These are phyloP conservation scores for Tribolium castaneum DNA, from an alignment of 1,140 invertebrate genomes.

Conservation along the genomic window DNA sequence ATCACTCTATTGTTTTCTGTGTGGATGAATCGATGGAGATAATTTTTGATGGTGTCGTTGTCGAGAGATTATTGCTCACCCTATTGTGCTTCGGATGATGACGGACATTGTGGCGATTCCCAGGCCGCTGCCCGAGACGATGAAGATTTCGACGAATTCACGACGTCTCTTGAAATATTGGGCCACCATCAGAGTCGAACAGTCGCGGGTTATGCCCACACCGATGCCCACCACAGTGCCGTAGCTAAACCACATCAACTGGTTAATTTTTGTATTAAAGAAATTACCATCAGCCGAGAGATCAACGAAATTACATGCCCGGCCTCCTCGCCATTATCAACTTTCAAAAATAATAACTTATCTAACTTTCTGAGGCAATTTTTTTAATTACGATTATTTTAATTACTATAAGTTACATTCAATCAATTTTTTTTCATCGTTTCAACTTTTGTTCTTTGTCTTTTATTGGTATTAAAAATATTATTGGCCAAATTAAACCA, in stretches of 20 bases:
- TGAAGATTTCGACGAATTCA: slow-evolving; percentile 89
- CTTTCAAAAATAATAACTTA: no score
- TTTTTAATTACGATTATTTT: no score
- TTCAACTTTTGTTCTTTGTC: no score
- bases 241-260: slow-evolving; percentile 57
- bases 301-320: no score
- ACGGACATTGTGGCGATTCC: slow-evolving; percentile 87
- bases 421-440: no score
- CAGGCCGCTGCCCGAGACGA: slow-evolving; percentile 85
- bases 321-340: no score
- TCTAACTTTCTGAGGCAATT: no score
- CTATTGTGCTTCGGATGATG: slow-evolving; percentile 81
- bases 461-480: no score
- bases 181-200: slow-evolving; percentile 89
- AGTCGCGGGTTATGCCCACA: slow-evolving; percentile 84
- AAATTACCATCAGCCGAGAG: no score
- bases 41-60: not conserved
- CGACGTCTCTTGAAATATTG: slow-evolving; percentile 89
- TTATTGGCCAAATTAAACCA: no score
- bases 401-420: no score
- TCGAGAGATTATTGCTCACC: slow-evolving; percentile 68
- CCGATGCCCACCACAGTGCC: slow-evolving; percentile 80
- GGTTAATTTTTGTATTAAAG: no score
- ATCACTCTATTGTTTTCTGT: slow-evolving; percentile 12
- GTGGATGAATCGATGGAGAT: not conserved